Conservation (phyloP, 2,113 vertebrate species). For the Galbula dea region DNA sequence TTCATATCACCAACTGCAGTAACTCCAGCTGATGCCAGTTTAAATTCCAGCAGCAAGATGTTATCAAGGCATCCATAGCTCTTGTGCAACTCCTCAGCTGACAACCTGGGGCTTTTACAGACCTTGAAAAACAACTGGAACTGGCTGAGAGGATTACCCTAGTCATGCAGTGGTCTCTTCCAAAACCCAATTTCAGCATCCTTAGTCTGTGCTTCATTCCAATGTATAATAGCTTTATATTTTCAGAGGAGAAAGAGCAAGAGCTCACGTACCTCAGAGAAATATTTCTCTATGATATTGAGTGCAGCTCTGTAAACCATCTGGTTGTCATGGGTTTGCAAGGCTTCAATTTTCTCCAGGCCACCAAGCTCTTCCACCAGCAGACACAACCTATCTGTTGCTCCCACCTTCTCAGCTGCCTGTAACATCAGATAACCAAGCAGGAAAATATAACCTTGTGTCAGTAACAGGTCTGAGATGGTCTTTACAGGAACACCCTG, state of each 20-base stretch:
- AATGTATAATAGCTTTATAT: accelerated
- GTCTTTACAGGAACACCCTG: background rate
- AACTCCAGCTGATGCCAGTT: constrained; percentile 26
- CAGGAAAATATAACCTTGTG: background rate
- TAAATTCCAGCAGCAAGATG: constrained; percentile 39
- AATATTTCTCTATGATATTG: constrained; percentile 83
- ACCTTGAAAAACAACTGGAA: background rate
- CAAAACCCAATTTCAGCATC: background rate
- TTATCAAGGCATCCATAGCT: background rate
- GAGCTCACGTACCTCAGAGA: constrained; percentile 77
- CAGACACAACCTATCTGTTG: constrained; percentile 79
- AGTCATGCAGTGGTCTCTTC: background rate
- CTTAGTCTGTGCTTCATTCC: background rate
- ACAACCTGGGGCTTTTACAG: background rate
- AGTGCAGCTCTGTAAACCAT: constrained; percentile 78
- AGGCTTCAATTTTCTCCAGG: constrained; percentile 81
- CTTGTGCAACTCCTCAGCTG: background rate
- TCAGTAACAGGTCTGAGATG: background rate
- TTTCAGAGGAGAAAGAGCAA: background rate
- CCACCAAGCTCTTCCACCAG: constrained; percentile 84
- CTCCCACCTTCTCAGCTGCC: constrained; percentile 80
- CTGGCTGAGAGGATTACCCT: background rate
- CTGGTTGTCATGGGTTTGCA: constrained; percentile 85
- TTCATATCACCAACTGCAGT: constrained; percentile 33
- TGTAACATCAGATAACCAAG: constrained; percentile 5